These are phyloP conservation scores for Lasioglossum marginatum DNA, from an alignment of 2,888 invertebrate genomes.

Conservation along the genomic window DNA sequence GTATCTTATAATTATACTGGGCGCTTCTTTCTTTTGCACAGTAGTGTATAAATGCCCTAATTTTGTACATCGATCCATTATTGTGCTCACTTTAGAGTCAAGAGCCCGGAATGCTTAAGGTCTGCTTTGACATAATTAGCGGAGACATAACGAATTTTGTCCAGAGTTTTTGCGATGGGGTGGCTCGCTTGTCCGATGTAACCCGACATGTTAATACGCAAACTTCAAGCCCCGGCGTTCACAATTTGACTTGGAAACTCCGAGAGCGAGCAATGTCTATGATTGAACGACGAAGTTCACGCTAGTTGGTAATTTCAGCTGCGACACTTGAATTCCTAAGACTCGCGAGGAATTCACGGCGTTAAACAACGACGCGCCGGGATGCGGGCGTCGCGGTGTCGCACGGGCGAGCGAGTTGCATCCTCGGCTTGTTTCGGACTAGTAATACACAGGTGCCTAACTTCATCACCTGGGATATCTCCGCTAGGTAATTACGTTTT, in stretches of 20 bases:
- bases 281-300: conserved; percentile 12
- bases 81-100: too few relatives aligned
- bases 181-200: background rate
- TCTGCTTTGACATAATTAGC: background rate
- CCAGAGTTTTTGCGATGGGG: background rate
- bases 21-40: too few relatives aligned
- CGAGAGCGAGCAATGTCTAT: background rate
- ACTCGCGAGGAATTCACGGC: conserved; percentile 25
- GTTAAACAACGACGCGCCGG: background rate
- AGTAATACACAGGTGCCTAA: conserved; percentile 28
- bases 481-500: background rate
- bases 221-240: conserved; percentile 13
- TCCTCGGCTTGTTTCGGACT: conserved; percentile 11
- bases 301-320: conserved; percentile 20
- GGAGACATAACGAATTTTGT: background rate
- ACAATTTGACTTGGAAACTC: conserved; percentile 34
- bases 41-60: too few relatives aligned
- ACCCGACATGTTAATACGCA: conserved; percentile 29
- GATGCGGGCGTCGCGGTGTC: background rate
- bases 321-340: conserved; percentile 22
- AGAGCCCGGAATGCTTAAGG: background rate
- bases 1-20: too few relatives aligned
- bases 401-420: background rate
- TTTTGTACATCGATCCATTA: too few relatives aligned
- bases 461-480: conserved; percentile 7